Evolutionary conservation across 2,797 vertebrate species (phyloP).

Genomic region (Propithecus perrieri): DNA sequence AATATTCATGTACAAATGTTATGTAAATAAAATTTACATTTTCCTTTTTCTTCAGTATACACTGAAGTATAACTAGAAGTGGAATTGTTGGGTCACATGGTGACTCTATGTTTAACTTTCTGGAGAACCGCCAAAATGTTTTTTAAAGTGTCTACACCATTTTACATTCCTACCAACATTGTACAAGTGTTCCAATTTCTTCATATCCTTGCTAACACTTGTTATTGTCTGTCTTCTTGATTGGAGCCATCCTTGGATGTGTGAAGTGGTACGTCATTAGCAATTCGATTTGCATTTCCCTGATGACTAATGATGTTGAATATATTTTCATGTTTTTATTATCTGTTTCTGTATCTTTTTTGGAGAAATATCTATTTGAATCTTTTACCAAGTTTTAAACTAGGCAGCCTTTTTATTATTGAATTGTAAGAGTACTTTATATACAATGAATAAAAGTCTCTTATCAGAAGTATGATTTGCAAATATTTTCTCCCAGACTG

Average conservation of each 20-base stretch:
- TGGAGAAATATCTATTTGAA: neutral
- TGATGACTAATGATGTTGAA: neutral
- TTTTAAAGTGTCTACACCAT: neutral
- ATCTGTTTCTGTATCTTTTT: neutral
- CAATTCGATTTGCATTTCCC: neutral
- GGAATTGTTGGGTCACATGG: neutral
- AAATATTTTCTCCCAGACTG: neutral
- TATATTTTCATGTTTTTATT: neutral
- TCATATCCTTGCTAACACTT: neutral
- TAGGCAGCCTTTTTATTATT: neutral
- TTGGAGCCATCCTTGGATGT: neutral
- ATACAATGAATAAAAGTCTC: neutral
- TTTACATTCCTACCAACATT: neutral
- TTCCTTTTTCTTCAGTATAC: neutral
- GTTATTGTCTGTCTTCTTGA: neutral
- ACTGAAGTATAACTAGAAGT: neutral
- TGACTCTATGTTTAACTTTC: neutral
- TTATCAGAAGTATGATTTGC: neutral
- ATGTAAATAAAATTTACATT: neutral
- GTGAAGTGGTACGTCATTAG: neutral
- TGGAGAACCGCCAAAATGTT: neutral
- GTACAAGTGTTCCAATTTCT: neutral
- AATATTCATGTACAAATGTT: neutral
- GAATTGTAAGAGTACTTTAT: neutral
- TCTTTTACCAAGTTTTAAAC: neutral